Percentiles rank a stretch among this genome's conserved stretches.
These are phyloP conservation scores for Barbus barbus DNA, from an alignment of 2,113 vertebrate species.

Conservation along the genomic window DNA sequence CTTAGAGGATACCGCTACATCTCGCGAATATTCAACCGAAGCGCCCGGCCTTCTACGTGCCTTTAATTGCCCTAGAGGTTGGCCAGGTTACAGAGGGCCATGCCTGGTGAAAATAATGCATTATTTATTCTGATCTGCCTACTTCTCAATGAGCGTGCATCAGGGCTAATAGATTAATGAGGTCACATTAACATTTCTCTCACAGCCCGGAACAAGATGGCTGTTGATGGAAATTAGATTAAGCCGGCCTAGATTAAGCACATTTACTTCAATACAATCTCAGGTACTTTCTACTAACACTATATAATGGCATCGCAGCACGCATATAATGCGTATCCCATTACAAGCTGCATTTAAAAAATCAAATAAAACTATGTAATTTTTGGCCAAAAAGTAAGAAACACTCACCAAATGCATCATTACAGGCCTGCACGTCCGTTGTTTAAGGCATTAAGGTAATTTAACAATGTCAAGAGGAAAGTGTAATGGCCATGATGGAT, in stretches of 20 bases:
- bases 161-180: slow-evolving; percentile 82
- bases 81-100: slow-evolving; percentile 65
- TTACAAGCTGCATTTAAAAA: slow-evolving; percentile 82
- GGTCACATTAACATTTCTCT: slow-evolving; percentile 84
- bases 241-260: slow-evolving; percentile 82
- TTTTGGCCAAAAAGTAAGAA: slow-evolving; percentile 85
- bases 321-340: slow-evolving; percentile 77
- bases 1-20: slow-evolving; percentile 65
- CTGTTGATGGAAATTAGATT: slow-evolving; percentile 86
- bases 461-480: slow-evolving; percentile 81
- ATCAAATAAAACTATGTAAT: slow-evolving; percentile 84
- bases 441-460: slow-evolving; percentile 84
- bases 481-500: slow-evolving; percentile 80
- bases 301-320: slow-evolving; percentile 79
- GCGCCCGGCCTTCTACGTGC: slow-evolving; percentile 46
- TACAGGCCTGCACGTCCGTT: slow-evolving; percentile 76
- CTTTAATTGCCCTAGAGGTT: slow-evolving; percentile 80
- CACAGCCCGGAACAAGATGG: slow-evolving; percentile 74
- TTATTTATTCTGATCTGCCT: slow-evolving; percentile 74
- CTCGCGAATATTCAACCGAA: slow-evolving; percentile 44
- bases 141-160: slow-evolving; percentile 68
- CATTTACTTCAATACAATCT: slow-evolving; percentile 85
- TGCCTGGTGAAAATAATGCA: slow-evolving; percentile 73
- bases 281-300: slow-evolving; percentile 81
- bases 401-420: slow-evolving; percentile 79